A percentile compares a stretch with the other conserved stretches of the same genome.
These are phyloP conservation scores for Sinonovacula constricta DNA, from an alignment of 1,140 invertebrate genomes.

Conservation along the genomic window DNA sequence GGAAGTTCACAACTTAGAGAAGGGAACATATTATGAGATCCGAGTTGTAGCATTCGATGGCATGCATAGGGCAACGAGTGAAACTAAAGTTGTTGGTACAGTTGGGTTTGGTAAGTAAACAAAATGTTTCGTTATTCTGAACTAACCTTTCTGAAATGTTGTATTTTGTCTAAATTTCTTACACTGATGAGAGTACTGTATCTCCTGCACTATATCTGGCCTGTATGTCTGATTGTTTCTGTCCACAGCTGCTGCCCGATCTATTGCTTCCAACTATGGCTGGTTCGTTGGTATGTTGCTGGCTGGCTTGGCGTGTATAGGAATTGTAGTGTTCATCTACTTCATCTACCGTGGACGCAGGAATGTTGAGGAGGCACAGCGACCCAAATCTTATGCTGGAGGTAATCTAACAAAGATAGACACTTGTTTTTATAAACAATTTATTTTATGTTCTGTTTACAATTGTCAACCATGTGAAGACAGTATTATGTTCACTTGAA, in stretches of 20 bases:
- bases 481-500: no score
- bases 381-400: no score
- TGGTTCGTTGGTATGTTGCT: slow-evolving; percentile 99
- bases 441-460: neutral
- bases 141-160: no score
- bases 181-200: no score
- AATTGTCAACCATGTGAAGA: no score
- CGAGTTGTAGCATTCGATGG: slow-evolving; percentile 95
- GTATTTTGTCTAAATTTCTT: no score
- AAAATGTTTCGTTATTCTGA: neutral
- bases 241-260: slow-evolving; percentile 62
- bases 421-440: slow-evolving; percentile 3
- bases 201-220: no score
- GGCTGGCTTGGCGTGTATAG: slow-evolving; percentile 93
- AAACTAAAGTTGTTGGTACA: slow-evolving; percentile 59
- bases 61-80: slow-evolving; percentile 74
- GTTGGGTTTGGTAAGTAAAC: slow-evolving; percentile 62
- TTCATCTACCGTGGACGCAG: slow-evolving; percentile 43
- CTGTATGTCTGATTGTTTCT: neutral
- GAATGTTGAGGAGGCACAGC: slow-evolving; percentile 30
- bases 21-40: slow-evolving; percentile 92
- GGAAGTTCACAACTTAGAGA: slow-evolving; percentile 88
- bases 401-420: slow-evolving; percentile 42
- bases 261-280: slow-evolving; percentile 89
- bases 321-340: slow-evolving; percentile 95